These are phyloP conservation scores for Biston betularia DNA, from an alignment of 2,888 invertebrate genomes.

Conservation along the genomic window DNA sequence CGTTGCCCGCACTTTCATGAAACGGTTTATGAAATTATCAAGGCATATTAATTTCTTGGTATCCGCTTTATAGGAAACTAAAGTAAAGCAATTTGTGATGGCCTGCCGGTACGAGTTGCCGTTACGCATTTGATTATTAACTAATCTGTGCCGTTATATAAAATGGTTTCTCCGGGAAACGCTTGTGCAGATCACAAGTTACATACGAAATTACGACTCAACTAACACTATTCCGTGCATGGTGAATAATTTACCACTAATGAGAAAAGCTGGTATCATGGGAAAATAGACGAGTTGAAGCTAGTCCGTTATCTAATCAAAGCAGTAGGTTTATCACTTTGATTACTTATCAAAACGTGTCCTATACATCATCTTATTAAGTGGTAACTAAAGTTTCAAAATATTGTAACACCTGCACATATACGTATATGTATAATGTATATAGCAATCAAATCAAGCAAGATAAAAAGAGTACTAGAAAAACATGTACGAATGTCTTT, in stretches of 20 bases:
- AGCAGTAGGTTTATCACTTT: slow-evolving; percentile 25
- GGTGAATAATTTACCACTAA: slow-evolving; percentile 1
- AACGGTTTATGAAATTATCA: slow-evolving; percentile 9
- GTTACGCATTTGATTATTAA: slow-evolving; percentile 31
- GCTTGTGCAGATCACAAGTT: slow-evolving; percentile 9
- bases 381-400: neutral
- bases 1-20: neutral
- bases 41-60: slow-evolving; percentile 16
- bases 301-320: slow-evolving; percentile 1
- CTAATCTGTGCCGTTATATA: slow-evolving; percentile 49
- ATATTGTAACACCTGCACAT: too few relatives aligned
- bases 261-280: slow-evolving; percentile 14
- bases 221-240: slow-evolving; percentile 1
- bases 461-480: too few relatives aligned
- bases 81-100: slow-evolving; percentile 47
- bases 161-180: slow-evolving; percentile 38
- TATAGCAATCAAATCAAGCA: too few relatives aligned
- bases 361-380: neutral
- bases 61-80: slow-evolving; percentile 29
- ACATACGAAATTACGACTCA: slow-evolving; percentile 29
- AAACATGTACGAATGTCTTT: too few relatives aligned
- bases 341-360: neutral
- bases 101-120: slow-evolving; percentile 48
- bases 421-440: too few relatives aligned
- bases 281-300: slow-evolving; percentile 5